Conservation (phyloP, 2,113 vertebrate genomes). For the Dromas ardeola region DNA sequence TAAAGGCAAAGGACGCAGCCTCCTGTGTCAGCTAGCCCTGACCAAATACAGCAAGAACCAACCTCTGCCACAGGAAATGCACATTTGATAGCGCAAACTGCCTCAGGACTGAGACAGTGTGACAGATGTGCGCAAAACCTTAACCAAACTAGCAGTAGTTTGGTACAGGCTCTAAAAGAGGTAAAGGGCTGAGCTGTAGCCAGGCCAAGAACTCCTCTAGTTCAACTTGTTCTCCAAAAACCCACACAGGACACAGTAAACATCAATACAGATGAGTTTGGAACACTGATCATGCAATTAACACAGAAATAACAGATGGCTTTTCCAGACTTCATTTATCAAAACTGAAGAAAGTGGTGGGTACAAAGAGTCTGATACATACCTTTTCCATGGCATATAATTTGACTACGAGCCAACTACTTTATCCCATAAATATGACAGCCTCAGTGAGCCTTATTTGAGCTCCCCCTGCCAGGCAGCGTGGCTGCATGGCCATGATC, state of each 20-base stretch:
- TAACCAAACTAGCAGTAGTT: not conserved
- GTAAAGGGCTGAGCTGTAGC: not conserved
- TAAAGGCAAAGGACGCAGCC: not conserved
- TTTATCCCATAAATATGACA: not conserved
- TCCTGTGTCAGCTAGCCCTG: not conserved
- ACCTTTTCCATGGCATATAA: not conserved
- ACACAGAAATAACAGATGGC: not conserved
- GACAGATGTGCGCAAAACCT: not conserved
- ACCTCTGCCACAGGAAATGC: not conserved
- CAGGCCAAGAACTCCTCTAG: not conserved
- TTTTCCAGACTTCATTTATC: not conserved
- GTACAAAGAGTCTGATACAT: not conserved
- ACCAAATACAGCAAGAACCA: not conserved
- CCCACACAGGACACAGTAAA: not conserved
- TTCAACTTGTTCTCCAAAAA: not conserved
- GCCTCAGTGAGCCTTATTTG: not conserved
- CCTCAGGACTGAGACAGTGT: not conserved
- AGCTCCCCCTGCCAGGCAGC: not conserved
- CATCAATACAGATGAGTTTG: not conserved
- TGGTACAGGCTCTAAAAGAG: not conserved
- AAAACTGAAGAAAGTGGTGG: not conserved
- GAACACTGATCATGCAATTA: not conserved
- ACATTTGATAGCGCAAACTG: accelerated
- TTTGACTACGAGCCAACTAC: not conserved
- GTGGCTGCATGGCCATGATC: not conserved